A percentile compares a stretch with the other conserved stretches of the same genome.
These are phyloP conservation scores for Cephus sareptanus DNA, from an alignment of 2,888 invertebrate genomes.

Conservation along the genomic window DNA sequence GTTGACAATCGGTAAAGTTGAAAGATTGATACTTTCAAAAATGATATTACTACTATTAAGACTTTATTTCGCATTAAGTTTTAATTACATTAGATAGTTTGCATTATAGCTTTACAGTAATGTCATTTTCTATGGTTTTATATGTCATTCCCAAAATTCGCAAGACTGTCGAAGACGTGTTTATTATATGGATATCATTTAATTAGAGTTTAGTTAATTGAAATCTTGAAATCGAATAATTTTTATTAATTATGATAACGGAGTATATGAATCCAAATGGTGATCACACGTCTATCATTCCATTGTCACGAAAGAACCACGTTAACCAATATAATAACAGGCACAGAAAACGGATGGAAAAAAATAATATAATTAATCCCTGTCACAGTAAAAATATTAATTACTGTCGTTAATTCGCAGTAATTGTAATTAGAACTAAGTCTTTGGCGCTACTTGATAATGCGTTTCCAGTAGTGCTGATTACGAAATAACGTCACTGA, in stretches of 20 bases:
- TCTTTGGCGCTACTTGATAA: not conserved
- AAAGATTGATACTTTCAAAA: not conserved
- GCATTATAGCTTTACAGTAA: not conserved
- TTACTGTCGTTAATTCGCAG: not conserved
- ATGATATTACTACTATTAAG: not conserved
- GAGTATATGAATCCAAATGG: not conserved
- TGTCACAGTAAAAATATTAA: not conserved
- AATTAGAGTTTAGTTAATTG: not conserved
- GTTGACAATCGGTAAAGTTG: not conserved
- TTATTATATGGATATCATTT: not conserved
- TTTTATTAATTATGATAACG: not conserved
- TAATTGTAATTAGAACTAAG: constrained; percentile 1
- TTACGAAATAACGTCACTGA: not conserved
- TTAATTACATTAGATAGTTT: not conserved
- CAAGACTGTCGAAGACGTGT: not conserved
- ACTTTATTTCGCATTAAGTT: not conserved
- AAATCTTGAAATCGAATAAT: not conserved
- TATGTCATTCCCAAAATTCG: not conserved
- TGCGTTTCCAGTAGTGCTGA: not conserved
- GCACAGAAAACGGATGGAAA: not conserved
- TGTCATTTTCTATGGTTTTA: not conserved
- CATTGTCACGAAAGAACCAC: not conserved
- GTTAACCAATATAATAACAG: not conserved
- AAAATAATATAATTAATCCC: not conserved
- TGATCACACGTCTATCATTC: not conserved